These are phyloP conservation scores for Enteromius thamalakanensis DNA, from an alignment of 2,797 vertebrate species.

Conservation along the genomic window DNA sequence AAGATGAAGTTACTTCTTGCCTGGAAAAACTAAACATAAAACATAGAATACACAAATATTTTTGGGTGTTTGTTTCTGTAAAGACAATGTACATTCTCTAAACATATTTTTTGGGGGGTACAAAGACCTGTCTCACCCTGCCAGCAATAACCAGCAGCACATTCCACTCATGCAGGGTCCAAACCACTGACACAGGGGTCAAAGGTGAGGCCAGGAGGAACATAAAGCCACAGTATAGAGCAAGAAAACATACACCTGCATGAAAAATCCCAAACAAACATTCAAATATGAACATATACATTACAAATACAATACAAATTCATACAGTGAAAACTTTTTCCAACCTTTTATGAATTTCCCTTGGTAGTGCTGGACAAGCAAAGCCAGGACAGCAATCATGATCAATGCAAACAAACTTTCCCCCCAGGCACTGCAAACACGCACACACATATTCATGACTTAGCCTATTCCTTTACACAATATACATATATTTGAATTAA, in stretches of 20 bases:
- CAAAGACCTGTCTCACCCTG: slow-evolving; percentile 72
- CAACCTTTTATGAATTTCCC: slow-evolving; percentile 63
- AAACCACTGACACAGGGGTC: slow-evolving; percentile 63
- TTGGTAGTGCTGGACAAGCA: slow-evolving; percentile 80
- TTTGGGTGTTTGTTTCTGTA: not conserved
- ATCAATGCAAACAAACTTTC: slow-evolving; percentile 81
- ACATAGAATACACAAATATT: not conserved
- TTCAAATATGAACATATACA: not conserved
- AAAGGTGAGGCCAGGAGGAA: slow-evolving; percentile 75
- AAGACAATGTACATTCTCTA: not conserved
- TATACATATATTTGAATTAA: not conserved
- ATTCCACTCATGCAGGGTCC: slow-evolving; percentile 73
- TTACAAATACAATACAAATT: not conserved
- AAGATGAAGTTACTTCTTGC: slow-evolving; percentile 76
- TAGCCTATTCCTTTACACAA: not conserved
- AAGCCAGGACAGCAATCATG: slow-evolving; percentile 76
- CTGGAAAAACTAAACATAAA: slow-evolving; percentile 77
- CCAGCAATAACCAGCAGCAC: slow-evolving; percentile 75
- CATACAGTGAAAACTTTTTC: not conserved
- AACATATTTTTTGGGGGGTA: not conserved
- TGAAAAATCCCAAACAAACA: slow-evolving; percentile 35
- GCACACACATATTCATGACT: slow-evolving; percentile 6
- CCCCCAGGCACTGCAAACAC: slow-evolving; percentile 81
- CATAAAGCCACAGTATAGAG: slow-evolving; percentile 65
- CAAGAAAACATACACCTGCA: slow-evolving; percentile 77